Conservation (phyloP, 2,888 invertebrate species). For the Leptothorax acervorum region DNA sequence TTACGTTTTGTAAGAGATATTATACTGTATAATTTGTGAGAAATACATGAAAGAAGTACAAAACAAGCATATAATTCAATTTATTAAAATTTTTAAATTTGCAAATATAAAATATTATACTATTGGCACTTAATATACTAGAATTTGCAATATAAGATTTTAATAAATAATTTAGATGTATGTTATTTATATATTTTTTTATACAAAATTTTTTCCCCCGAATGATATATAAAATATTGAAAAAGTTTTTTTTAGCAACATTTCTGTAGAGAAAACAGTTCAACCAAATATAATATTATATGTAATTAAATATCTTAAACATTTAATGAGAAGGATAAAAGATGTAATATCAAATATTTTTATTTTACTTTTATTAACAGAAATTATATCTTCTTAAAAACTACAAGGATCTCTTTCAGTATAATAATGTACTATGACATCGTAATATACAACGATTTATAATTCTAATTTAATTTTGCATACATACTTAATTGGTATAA, state of each 20-base stretch:
- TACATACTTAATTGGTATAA: background rate
- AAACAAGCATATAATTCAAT: background rate
- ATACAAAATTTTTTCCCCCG: no score
- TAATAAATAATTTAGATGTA: background rate
- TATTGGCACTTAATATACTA: background rate
- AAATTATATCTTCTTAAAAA: slow-evolving; percentile 4
- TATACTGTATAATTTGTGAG: background rate
- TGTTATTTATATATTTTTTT: no score
- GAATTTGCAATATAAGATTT: background rate
- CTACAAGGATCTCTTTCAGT: background rate
- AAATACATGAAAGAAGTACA: background rate
- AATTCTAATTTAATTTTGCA: background rate
- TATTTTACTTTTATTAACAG: background rate
- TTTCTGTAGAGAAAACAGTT: background rate
- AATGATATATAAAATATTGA: background rate
- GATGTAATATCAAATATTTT: background rate
- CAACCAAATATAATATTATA: background rate
- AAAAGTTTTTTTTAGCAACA: background rate
- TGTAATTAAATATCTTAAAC: background rate
- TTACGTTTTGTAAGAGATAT: background rate
- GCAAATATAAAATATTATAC: background rate
- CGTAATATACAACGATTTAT: background rate
- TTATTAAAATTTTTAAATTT: background rate
- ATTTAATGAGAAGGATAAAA: background rate
- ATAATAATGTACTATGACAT: background rate